A percentile compares a stretch with the other conserved stretches of the same genome.
These are phyloP conservation scores for Microtus pennsylvanicus DNA, from an alignment of 2,113 vertebrate species.

Conservation along the genomic window DNA sequence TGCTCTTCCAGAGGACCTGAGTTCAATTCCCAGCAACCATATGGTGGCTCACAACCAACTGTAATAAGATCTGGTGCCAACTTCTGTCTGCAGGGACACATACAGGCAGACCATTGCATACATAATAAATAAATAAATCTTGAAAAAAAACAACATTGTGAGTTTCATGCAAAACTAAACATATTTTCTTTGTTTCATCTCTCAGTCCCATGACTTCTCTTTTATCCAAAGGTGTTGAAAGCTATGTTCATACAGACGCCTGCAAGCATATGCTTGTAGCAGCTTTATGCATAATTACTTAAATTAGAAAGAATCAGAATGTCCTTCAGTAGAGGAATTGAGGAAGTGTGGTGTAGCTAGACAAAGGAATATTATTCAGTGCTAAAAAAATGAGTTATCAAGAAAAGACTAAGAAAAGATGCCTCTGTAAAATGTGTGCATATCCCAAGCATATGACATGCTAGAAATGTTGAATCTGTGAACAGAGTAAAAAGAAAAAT, in stretches of 20 bases:
- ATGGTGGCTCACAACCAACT: too few relatives aligned
- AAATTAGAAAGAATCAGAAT: neutral
- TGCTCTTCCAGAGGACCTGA: too few relatives aligned
- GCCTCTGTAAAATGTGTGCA: neutral
- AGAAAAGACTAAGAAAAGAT: neutral
- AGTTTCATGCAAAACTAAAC: neutral
- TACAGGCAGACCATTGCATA: too few relatives aligned
- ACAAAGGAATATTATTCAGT: neutral
- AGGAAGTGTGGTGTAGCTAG: neutral
- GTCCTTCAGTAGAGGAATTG: neutral
- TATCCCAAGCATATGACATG: neutral
- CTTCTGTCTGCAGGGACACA: too few relatives aligned
- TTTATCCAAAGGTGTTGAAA: neutral
- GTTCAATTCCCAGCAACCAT: too few relatives aligned
- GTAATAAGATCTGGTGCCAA: too few relatives aligned
- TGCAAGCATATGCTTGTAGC: neutral
- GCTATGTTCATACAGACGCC: neutral
- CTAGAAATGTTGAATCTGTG: neutral
- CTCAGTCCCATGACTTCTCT: neutral
- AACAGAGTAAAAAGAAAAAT: neutral
- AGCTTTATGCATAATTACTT: neutral
- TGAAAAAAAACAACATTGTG: neutral
- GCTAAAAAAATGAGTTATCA: neutral
- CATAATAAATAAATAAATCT: too few relatives aligned
- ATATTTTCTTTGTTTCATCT: neutral